Evolutionary conservation across 2,888 invertebrate species (phyloP).

Genomic region (Polyommatus icarus): DNA sequence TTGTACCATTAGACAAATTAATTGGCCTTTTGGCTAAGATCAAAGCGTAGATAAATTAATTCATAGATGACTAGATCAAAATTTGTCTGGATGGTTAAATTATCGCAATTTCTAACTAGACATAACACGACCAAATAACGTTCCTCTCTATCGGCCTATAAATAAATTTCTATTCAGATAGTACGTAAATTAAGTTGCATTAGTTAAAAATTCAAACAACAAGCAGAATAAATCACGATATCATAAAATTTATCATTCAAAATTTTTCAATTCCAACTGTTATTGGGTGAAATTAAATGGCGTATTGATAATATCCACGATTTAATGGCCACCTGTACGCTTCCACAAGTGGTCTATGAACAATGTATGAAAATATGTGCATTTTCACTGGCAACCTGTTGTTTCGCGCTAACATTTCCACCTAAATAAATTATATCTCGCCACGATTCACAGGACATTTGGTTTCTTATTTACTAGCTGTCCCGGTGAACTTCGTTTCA

Average conservation of each 20-base stretch:
- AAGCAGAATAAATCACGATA: not conserved
- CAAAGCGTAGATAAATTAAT: too few species aligned
- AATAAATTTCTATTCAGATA: too few species aligned
- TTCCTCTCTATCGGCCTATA: too few species aligned
- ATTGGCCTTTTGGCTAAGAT: too few species aligned
- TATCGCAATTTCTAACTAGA: too few species aligned
- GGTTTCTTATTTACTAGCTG: too few species aligned
- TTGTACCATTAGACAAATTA: too few species aligned
- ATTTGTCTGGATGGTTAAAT: too few species aligned
- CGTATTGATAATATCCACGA: not conserved
- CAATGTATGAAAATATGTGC: constrained; percentile 1
- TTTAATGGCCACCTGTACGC: constrained; percentile 17
- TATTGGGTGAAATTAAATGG: not conserved
- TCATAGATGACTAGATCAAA: too few species aligned
- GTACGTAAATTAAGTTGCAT: too few species aligned
- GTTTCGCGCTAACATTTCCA: not conserved
- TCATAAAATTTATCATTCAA: not conserved
- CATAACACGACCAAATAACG: too few species aligned
- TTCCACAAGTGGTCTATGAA: not conserved
- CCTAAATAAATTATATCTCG: not conserved
- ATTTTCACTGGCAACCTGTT: not conserved
- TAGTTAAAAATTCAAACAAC: not conserved
- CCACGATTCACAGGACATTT: not conserved
- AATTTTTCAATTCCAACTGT: not conserved
- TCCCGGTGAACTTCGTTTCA: too few species aligned